Percentiles rank a stretch among this genome's conserved stretches.
Evolutionary conservation across 2,113 vertebrate genomes (phyloP).

Genomic region (Mobula hypostoma): DNA sequence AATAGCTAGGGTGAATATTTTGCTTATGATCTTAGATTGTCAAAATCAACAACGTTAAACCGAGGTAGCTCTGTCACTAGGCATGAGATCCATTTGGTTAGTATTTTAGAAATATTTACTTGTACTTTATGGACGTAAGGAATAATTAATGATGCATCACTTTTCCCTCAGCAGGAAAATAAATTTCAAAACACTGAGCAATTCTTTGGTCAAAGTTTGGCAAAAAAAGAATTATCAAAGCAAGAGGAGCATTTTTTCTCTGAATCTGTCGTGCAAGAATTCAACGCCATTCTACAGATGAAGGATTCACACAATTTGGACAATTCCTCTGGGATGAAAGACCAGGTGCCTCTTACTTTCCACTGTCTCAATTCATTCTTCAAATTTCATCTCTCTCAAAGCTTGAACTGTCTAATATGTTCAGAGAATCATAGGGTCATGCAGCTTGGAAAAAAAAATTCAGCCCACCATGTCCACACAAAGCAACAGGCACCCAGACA

Average conservation of each 20-base stretch:
- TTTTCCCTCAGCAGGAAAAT: not conserved
- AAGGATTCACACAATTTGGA: conserved; percentile 85
- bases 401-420: not conserved
- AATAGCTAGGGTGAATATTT: too few species aligned
- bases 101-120: not conserved
- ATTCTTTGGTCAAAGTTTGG: not conserved
- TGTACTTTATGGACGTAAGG: not conserved
- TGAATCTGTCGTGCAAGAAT: not conserved
- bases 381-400: not conserved
- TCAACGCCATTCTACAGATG: not conserved
- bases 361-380: not conserved
- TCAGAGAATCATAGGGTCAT: not conserved
- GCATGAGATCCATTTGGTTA: not conserved
- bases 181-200: not conserved
- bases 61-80: not conserved
- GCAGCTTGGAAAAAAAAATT: not conserved
- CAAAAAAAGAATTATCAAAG: not conserved
- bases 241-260: not conserved
- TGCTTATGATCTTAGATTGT: too few species aligned
- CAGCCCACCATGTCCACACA: not conserved
- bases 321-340: conserved; percentile 76
- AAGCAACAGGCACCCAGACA: not conserved
- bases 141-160: not conserved
- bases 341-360: conserved; percentile 66
- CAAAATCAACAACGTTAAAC: not conserved